Evolutionary conservation across 92 coral and sea anemone species (phyloP).

Genomic region (Palythoa caribaeorum): DNA sequence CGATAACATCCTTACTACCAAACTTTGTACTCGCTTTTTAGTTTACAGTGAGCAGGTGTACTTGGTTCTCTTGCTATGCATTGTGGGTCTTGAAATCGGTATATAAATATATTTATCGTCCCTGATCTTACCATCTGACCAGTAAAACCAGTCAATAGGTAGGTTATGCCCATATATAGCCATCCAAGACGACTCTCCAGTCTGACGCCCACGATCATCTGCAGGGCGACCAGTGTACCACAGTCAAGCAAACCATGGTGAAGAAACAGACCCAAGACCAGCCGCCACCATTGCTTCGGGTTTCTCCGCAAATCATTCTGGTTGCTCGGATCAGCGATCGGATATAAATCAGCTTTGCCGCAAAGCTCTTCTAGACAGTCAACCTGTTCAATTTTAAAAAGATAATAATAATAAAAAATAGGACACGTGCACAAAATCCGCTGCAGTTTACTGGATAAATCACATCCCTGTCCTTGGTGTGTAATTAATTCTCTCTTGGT

Average conservation of each 20-base stretch:
- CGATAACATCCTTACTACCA: too few species aligned
- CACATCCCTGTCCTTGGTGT: too few species aligned
- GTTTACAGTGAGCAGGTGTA: too few species aligned
- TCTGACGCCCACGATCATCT: conserved; percentile 46
- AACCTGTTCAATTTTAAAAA: conserved; percentile 2
- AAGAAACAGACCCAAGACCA: conserved; percentile 34
- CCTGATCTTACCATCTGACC: conserved; percentile 38
- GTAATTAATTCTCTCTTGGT: too few species aligned
- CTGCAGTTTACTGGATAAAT: too few species aligned
- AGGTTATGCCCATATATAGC: conserved; percentile 39
- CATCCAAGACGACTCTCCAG: conserved; percentile 45
- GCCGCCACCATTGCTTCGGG: conserved; percentile 44
- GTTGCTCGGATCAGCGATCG: conserved; percentile 11
- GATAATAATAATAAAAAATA: not conserved
- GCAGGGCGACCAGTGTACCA: conserved; percentile 29
- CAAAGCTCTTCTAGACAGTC: conserved; percentile 31
- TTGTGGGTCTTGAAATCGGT: too few species aligned
- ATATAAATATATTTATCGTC: not conserved
- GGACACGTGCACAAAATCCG: not conserved
- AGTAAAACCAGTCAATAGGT: conserved; percentile 33
- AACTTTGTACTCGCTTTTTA: too few species aligned
- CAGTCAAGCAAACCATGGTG: conserved; percentile 37
- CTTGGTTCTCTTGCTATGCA: too few species aligned
- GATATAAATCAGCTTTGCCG: conserved; percentile 34
- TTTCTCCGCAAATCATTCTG: not conserved